Evolutionary conservation across 2,113 vertebrate species (phyloP), one percentile per base, ranked within the genome.

Genomic region (Phaetusa simplex): DNA sequence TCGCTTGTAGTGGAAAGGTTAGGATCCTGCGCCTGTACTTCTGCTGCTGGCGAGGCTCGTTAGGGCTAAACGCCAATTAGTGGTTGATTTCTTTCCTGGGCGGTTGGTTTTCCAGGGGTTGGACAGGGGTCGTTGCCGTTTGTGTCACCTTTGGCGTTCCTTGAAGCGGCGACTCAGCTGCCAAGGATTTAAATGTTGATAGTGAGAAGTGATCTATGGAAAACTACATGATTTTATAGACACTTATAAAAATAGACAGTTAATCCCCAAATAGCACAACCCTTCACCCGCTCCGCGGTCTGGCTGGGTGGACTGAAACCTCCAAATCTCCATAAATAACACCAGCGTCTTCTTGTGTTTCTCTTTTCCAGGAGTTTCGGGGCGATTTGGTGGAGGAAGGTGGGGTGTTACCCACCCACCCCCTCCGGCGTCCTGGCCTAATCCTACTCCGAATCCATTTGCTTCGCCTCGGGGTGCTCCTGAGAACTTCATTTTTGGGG

Each of bases 351-450:
- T 36, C 13, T 7, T 79, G n/a, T 90, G 22, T 26, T 70, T 53
- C 45, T 94, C n/a, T 95, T 79, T 90, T 76, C 40, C 93, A 97
- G 97, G 95, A 94, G 84, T 23, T 23, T n/a, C 4, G 61, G 61
- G 88, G 18, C 13, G 9, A 29, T 34, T 43, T 14, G 42, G 45
- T 3, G 2, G 86, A 81, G 29, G 77, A 77, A 90, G 84, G 91
- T 82, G 67, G 65, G 71, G 56, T 26, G 9, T n/a, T 17, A 29
- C 14, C 15, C 16, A 9, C 26, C 2, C n/a, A n/a, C n/a, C 15
- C 20, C 47, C 47, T 8, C 9, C 21, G 1, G 3, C 29, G 5
- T 11, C 13, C 34, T 5, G 32, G 61, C 12, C 7, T 29, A 8
- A 20, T 50, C 22, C 32, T 4, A 6, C 71, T 21, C 42, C 2